Base-by-base conservation (phyloP, 2,113 vertebrate genomes). In the Gavialis gangeticus region DNA sequence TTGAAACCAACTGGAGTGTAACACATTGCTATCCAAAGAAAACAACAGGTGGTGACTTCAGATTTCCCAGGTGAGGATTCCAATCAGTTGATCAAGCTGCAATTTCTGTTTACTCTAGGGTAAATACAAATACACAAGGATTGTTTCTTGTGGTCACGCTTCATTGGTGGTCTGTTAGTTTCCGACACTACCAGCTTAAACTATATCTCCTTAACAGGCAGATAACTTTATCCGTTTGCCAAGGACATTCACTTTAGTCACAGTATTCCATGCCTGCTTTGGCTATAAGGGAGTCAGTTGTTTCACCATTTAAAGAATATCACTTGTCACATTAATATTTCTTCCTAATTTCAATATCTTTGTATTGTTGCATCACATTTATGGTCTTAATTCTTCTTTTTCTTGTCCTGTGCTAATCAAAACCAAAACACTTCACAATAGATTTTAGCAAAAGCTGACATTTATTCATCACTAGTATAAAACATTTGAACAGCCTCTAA, bases 1-100 rank as follows among this genome's bases (percentile, higher is more conserved):
- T 88, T 87, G 89, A 93, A 96, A 96, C 91, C 80, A 94, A 86
- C 59, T 90, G 55, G 92, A 96, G 81, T 94, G 90, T 97, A 89
- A 93, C 92, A 93, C 73, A 85, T 25, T 77, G 87, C 76, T 86
- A 93, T 77, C 0, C 9, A 94, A 95, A 96, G 93, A 95, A 97
- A 97, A 97, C 97, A 98, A 97, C 97, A 97, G 97, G 97, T 98
- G 95, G 82, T 93, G 85, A 96, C 94, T 96, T 97, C 92, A 97
- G 89, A 97, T 98, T 97, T 98, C 97, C 95, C 97, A 95, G 91
- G 95, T 96, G 96, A 97, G 89, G 69, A 89, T 91, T 86, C 89
- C 91, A 97, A 91, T 97, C 91, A 92, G 85, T 86, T 96, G 96
- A 91, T 95, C 96, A 91, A 92, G 79, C 57, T 83, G 85, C 87